Percentiles rank a stretch among this genome's conserved stretches.
These are phyloP conservation scores for Synodontis membranacea DNA, from an alignment of 2,113 vertebrate genomes.

Conservation along the genomic window DNA sequence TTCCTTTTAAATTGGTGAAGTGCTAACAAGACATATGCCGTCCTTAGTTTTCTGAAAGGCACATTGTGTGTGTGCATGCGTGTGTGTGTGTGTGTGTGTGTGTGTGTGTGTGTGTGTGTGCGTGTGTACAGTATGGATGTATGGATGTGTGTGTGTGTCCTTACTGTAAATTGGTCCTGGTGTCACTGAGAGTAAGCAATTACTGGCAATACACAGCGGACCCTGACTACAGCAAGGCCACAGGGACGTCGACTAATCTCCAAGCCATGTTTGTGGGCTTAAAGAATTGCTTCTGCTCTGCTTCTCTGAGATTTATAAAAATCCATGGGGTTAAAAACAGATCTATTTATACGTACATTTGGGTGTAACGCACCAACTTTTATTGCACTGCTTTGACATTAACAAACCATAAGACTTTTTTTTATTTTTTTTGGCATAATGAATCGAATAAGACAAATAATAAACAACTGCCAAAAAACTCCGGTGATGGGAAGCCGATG, in stretches of 20 bases:
- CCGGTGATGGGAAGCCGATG: neutral
- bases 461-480: neutral
- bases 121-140: neutral
- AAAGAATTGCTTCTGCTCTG: neutral
- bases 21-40: slow-evolving; percentile 18
- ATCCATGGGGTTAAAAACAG: neutral
- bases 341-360: neutral
- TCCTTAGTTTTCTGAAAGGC: slow-evolving; percentile 15
- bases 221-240: slow-evolving; percentile 20
- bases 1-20: neutral
- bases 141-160: neutral
- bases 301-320: neutral
- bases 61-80: slow-evolving; percentile 12
- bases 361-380: neutral
- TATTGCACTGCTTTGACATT: too few species aligned
- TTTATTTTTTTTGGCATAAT: neutral
- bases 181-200: slow-evolving; percentile 45
- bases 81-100: neutral
- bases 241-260: slow-evolving; percentile 18
- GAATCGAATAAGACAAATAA: neutral
- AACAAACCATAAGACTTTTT: neutral
- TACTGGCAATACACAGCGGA: slow-evolving; percentile 44
- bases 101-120: slow-evolving; percentile 23
- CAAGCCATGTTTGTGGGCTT: neutral
- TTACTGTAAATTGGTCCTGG: slow-evolving; percentile 30